Base-by-base conservation (phyloP, 2,797 vertebrate genomes). In the Thunnus albacares region DNA sequence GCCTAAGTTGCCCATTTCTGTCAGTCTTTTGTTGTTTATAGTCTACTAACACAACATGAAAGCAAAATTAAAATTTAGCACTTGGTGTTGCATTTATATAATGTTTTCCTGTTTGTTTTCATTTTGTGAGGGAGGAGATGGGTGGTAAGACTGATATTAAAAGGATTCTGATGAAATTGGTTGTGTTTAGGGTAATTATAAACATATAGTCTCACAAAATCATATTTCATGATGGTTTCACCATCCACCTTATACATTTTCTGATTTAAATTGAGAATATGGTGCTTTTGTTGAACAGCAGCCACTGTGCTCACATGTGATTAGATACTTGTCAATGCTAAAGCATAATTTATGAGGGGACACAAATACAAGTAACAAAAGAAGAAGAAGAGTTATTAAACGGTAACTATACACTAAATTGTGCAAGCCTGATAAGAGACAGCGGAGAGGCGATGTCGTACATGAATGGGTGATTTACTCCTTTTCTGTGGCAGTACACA, bases 31-130 rank as follows among this genome's bases (percentile, higher is more conserved):
- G 6, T 60, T 59, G n/a, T n/a, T 74, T 33, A 67, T 47, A 58
- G 41, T 83, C 74, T 77, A 26, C 77, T 79, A 84, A 88, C 75
- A 47, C 51, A 72, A 78, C 68, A 66, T 90, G 88, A 87, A 83
- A 86, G 80, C 26, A 45, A 76, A 77, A 58, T 60, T 66, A 78
- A 81, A 83, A 84, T 74, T 60, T 80, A 49, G 61, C 77, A 66
- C 81, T 83, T 73, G 78, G 43, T 73, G 72, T 43, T 81, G 51
- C 79, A 75, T 79, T 88, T 85, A 82, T 83, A 41, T 84, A 87
- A 88, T 41, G 30, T 22, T 75, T 69, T 74, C 58, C 70, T 69
- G 77, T 49, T 80, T 80, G 74, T 85, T 72, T 83, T 89, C 33
- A 55, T 47, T 53, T 38, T 38, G 35, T 61, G 74, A 82, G 58